phyloP scores from a whole-genome alignment of 2,888 invertebrate genomes.

The Euzetes globulus region DNA sequence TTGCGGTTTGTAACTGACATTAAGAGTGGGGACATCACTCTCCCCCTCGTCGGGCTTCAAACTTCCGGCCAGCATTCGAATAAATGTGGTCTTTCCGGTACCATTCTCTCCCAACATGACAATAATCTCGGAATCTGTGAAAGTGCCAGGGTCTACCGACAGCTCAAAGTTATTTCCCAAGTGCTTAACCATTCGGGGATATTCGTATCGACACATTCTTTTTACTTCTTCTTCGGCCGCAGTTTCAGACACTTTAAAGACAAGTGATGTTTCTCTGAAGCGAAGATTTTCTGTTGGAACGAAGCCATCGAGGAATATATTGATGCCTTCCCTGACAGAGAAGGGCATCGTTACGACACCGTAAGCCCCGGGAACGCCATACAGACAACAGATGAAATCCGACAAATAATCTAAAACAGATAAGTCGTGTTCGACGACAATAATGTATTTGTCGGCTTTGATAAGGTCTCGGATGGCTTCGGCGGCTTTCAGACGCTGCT shows the following conservation, averaged over 20 bases:
- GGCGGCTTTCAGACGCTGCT: constrained; percentile 95
- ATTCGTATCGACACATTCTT: constrained; percentile 90
- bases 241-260: constrained; percentile 97
- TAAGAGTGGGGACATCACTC: constrained; percentile 73
- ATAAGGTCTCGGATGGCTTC: constrained; percentile 85
- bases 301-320: constrained; percentile 98
- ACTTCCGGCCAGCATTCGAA: constrained; percentile 94
- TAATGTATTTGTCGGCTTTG: constrained; percentile 90
- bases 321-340: constrained; percentile 97
- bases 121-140: constrained; percentile 98
- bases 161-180: constrained; percentile 59
- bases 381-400: constrained; percentile 96
- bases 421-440: constrained; percentile 98
- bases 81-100: constrained; percentile 98
- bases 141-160: constrained; percentile 77
- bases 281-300: constrained; percentile 98
- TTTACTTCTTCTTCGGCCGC: constrained; percentile 96
- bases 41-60: constrained; percentile 77
- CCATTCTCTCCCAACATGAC: constrained; percentile 94
- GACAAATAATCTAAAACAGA: constrained; percentile 97
- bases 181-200: constrained; percentile 76
- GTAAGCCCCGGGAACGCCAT: constrained; percentile 97
- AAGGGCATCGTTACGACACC: constrained; percentile 99
- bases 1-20: constrained; percentile 99
- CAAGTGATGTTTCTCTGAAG: constrained; percentile 90